Conservation (phyloP, 2,113 vertebrate genomes). For the Pampusana beccarii region DNA sequence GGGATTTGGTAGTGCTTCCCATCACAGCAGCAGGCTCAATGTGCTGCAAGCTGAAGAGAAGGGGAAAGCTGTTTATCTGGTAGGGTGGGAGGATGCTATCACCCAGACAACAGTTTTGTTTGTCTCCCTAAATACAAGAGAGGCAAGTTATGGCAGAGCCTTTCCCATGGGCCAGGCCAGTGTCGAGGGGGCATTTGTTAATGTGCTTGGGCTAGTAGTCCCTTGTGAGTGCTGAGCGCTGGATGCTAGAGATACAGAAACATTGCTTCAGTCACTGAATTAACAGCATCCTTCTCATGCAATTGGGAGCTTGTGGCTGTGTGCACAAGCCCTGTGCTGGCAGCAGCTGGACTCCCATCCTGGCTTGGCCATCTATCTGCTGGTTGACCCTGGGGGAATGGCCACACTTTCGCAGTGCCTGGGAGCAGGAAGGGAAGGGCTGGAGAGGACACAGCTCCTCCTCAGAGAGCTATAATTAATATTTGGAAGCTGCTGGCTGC, state of each 20-base stretch:
- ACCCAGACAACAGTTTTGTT: neutral
- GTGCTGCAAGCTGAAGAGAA: neutral
- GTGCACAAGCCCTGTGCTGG: neutral
- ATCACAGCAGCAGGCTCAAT: neutral
- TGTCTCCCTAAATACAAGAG: neutral
- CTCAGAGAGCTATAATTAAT: neutral
- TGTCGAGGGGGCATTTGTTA: rapidly evolving
- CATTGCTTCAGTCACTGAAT: rapidly evolving
- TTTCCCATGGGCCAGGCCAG: neutral
- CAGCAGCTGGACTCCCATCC: neutral
- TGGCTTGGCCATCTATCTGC: neutral
- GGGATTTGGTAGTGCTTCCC: neutral
- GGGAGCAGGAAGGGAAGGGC: neutral
- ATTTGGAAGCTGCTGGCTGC: neutral
- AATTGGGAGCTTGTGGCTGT: neutral
- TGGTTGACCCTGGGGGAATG: rapidly evolving
- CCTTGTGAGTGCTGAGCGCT: rapidly evolving
- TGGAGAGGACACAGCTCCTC: constrained; percentile 5
- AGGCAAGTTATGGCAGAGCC: neutral
- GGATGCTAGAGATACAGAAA: neutral
- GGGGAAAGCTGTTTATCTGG: neutral
- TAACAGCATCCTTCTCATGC: neutral
- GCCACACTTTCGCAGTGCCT: rapidly evolving
- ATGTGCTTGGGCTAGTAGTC: rapidly evolving
- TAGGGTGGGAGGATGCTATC: neutral